Percentiles rank a stretch among this genome's conserved stretches.
Conservation (phyloP, 2,797 vertebrate genomes). For the Amblyopsis hoosieri region DNA sequence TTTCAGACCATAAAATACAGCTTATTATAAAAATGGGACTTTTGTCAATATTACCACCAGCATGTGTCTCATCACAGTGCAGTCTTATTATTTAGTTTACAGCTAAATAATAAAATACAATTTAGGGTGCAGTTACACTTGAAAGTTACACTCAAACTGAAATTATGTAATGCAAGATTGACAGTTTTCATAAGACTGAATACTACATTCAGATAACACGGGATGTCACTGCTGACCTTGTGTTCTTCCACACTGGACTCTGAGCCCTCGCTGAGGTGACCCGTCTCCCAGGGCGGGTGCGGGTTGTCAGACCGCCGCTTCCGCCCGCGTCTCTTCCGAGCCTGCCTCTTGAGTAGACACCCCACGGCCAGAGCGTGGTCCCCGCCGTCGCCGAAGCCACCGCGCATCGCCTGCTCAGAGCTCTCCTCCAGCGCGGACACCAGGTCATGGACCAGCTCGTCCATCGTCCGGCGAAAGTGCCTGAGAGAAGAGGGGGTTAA, state of each 20-base stretch:
- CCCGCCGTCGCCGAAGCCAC: slow-evolving; percentile 90
- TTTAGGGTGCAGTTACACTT: no score
- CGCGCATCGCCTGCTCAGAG: slow-evolving; percentile 92
- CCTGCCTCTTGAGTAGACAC: slow-evolving; percentile 92
- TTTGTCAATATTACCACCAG: no score
- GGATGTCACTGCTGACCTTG: slow-evolving; percentile 57
- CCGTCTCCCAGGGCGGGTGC: slow-evolving; percentile 91
- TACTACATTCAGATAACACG: no score
- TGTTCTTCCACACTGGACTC: slow-evolving; percentile 96
- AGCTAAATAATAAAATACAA: no score
- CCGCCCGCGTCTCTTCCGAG: slow-evolving; percentile 90
- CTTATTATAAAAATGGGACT: no score
- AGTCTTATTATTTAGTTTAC: no score
- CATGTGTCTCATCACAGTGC: no score
- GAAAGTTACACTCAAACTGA: no score
- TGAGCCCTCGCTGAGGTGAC: slow-evolving; percentile 93
- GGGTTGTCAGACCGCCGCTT: slow-evolving; percentile 92
- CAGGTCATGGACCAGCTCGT: slow-evolving; percentile 97
- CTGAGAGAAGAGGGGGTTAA: slow-evolving; percentile 54
- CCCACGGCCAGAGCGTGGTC: slow-evolving; percentile 91
- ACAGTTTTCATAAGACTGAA: no score
- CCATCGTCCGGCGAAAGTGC: slow-evolving; percentile 98
- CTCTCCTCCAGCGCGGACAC: slow-evolving; percentile 92
- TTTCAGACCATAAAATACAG: no score
- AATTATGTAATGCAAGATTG: not conserved